Evolutionary conservation across 2,113 vertebrate genomes (phyloP).

Genomic region (Lates calcarifer): DNA sequence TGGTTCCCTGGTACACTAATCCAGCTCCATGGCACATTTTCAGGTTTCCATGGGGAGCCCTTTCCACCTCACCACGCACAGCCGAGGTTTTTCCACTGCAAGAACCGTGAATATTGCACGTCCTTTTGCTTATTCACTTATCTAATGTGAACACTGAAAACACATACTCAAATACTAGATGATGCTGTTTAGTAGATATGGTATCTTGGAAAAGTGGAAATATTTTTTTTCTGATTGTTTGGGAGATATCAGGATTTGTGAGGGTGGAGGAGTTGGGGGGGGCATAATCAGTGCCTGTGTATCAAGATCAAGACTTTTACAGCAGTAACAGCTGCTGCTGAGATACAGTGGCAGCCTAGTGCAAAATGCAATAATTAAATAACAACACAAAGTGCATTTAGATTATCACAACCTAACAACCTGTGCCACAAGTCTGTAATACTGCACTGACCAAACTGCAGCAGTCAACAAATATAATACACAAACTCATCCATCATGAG

Average conservation of each 20-base stretch:
- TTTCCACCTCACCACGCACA: conserved; percentile 57
- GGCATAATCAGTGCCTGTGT: not conserved
- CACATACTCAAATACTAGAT: not conserved
- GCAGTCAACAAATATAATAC: not conserved
- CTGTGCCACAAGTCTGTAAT: not conserved
- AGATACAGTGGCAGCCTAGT: not conserved
- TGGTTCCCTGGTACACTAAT: conserved; percentile 64
- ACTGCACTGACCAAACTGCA: not conserved
- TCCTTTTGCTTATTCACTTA: conserved; percentile 18
- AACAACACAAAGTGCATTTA: not conserved
- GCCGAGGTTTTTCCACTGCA: conserved; percentile 53
- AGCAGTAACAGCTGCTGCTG: not conserved
- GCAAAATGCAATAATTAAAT: not conserved
- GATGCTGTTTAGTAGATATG: not conserved
- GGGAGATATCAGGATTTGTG: no score
- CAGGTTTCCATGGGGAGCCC: conserved; percentile 68
- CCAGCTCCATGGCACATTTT: conserved; percentile 63
- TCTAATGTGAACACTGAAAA: not conserved
- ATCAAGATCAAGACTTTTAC: conserved; percentile 12
- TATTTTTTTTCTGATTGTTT: not conserved
- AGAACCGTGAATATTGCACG: not conserved
- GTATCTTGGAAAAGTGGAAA: conserved; percentile 10
- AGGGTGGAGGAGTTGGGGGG: not conserved
- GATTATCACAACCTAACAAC: not conserved
- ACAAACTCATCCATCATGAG: not conserved